Evolutionary conservation across 2,888 invertebrate species (phyloP), one percentile per base, ranked within the genome.

Genomic region (Panopea generosa): DNA sequence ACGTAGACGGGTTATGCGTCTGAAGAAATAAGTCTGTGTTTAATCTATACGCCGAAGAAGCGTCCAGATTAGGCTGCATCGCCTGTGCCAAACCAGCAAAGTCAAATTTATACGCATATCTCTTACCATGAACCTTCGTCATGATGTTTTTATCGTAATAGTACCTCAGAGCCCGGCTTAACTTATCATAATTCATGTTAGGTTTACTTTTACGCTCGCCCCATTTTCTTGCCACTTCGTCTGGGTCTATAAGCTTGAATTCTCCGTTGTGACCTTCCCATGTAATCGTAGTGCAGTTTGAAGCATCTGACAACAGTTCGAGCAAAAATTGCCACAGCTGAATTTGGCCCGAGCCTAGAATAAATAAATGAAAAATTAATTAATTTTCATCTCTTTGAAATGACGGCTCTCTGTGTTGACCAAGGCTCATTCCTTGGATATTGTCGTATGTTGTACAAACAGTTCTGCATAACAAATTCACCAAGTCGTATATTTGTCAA

Each of bases 131-230:
- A 7, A 98, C 98, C 94, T 98, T 98, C 78, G 96, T 97, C 98
- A 98, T 98, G 85, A 99, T 99, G 91, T 98, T 98, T 94, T 98
- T 98, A 94, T 98, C 98, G 93, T 98, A 98, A 93, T 98, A 98
- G 93, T 98, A 98, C 96, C 96, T 95, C 84, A 97, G 95, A 63
- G 98, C 98, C 81, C 98, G 94, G 85, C 97, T 97, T 88, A 98
- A 95, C 94, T 98, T 98, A 94, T 98, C 98, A 94, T 98, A 98
- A 94, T 98, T 98, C 98, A 98, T 98, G 94, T 97, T 97, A 85
- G 98, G 97, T 92, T 98, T 97, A 92, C 96, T 96, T 93, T 98
- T 98, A 88, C 98, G 95, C 89, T 97, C 96, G 87, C 98, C 98
- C 98, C 98, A 98, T 90, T 97, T 95, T 78, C 97, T 94, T 72